Conservation (phyloP, 1,140 invertebrate genomes). For the Telenomus remus region DNA sequence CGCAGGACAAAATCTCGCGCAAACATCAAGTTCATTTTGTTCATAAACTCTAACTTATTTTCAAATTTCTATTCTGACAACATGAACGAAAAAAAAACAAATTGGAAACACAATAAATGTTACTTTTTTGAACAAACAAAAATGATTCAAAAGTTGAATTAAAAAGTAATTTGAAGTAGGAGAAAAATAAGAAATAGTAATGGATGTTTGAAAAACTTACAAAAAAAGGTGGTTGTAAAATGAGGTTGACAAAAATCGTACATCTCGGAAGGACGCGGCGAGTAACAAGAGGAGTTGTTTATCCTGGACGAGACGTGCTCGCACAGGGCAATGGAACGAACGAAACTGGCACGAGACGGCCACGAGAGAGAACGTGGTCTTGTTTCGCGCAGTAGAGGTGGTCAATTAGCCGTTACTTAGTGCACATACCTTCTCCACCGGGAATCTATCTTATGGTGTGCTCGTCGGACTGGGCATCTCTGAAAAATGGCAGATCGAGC, state of each 20-base stretch:
- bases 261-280: slow-evolving; percentile 8
- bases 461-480: slow-evolving; percentile 15
- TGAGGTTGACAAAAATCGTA: not conserved
- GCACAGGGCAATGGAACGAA: slow-evolving; percentile 63
- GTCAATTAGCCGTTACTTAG: slow-evolving; percentile 75
- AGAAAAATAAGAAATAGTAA: too few species aligned
- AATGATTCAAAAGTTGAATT: too few species aligned
- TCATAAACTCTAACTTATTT: not conserved
- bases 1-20: slow-evolving; percentile 1
- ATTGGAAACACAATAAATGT: too few species aligned
- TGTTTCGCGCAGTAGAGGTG: slow-evolving; percentile 70
- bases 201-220: not conserved
- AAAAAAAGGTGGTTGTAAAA: not conserved
- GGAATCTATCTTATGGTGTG: slow-evolving; percentile 24
- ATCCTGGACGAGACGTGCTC: slow-evolving; percentile 33
- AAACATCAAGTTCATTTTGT: slow-evolving; percentile 8
- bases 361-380: slow-evolving; percentile 62
- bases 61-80: not conserved
- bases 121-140: too few species aligned
- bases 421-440: slow-evolving; percentile 59
- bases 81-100: not conserved
- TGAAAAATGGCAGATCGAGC: slow-evolving; percentile 33
- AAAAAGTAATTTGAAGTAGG: too few species aligned
- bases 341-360: slow-evolving; percentile 66
- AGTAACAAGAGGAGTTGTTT: slow-evolving; percentile 24